These are phyloP conservation scores for Antheraea assamensis DNA, from an alignment of 2,888 invertebrate genomes.

Conservation along the genomic window DNA sequence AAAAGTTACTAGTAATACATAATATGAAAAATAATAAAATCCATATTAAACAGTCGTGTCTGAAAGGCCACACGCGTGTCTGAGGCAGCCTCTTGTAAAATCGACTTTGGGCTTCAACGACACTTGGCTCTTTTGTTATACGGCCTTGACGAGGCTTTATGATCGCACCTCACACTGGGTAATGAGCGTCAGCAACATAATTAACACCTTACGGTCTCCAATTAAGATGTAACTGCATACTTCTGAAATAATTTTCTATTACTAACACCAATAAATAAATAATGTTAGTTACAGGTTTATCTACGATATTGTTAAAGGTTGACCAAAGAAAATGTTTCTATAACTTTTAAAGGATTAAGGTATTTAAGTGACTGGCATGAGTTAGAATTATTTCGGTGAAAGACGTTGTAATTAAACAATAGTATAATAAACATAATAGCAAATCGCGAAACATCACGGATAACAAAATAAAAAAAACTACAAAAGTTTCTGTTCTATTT, in stretches of 20 bases:
- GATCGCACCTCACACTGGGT: slow-evolving; percentile 62
- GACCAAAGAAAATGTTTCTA: background rate
- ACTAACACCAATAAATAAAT: background rate
- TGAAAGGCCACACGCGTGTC: slow-evolving; percentile 76
- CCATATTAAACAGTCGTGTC: slow-evolving; percentile 41
- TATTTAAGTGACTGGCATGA: too few relatives aligned
- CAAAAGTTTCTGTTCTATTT: too few relatives aligned
- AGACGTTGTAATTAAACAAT: too few relatives aligned
- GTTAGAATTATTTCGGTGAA: too few relatives aligned
- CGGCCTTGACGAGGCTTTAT: slow-evolving; percentile 76
- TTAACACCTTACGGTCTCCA: slow-evolving; percentile 72
- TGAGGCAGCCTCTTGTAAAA: slow-evolving; percentile 76
- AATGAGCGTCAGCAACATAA: slow-evolving; percentile 73
- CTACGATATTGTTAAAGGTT: background rate
- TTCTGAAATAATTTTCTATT: background rate
- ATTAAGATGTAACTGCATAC: slow-evolving; percentile 60
- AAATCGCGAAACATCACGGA: too few relatives aligned
- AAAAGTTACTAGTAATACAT: too few relatives aligned
- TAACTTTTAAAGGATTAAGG: background rate
- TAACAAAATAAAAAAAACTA: too few relatives aligned
- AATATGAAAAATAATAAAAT: slow-evolving; percentile 34
- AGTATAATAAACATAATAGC: too few relatives aligned
- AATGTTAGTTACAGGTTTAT: background rate
- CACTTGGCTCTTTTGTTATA: slow-evolving; percentile 72
- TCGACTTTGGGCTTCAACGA: slow-evolving; percentile 74